Base-by-base conservation (phyloP, 2,797 vertebrate species). In the Anas bahamensis region DNA sequence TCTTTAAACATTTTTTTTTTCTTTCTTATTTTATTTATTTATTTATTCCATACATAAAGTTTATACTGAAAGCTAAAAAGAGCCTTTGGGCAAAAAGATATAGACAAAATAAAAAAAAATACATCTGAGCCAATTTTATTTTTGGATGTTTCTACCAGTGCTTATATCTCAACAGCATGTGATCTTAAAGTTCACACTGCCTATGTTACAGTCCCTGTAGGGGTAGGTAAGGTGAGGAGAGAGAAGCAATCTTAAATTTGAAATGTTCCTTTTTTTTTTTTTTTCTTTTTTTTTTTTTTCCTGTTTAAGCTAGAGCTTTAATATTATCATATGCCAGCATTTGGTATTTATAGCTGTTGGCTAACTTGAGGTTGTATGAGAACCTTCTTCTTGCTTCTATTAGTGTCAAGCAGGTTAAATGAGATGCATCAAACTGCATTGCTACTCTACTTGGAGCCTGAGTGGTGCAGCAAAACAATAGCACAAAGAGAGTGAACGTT, bases 361-460 rank as follows among this genome's bases (percentile, higher is more conserved):
- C n/a, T 59, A 10, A 5, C 52, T 82, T 83, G 50, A 28, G 68
- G 19, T 37, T 46, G 24, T 82, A 68, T 26, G 4, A 93, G 78
- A 84, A 50, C 17, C 26, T 78, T 78, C 59, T 81, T 91, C 57
- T 55, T 35, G 3, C 48, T 98, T 96, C 95, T 93, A 88, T 97
- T 93, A 95, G 68, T 72, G 70, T 74, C 50, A 64, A 83, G 82
- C 39, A 91, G 85, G 82, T 96, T 95, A 96, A 98, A 97, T 97
- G 83, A 95, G 56, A 83, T 83, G 73, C 81, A 89, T 93, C 80
- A 55, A 65, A 80, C 81, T 81, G 55, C 78, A 61, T 89, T 95
- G 80, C 31, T 64, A 8, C 68, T 85, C 35, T 22, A 17, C 44
- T 59, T 1, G 1, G 61, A 89, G 71, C 69, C 37, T 31, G 57